These are phyloP conservation scores for Cosmopolites sordidus DNA, from an alignment of 2,888 invertebrate genomes.

Conservation along the genomic window DNA sequence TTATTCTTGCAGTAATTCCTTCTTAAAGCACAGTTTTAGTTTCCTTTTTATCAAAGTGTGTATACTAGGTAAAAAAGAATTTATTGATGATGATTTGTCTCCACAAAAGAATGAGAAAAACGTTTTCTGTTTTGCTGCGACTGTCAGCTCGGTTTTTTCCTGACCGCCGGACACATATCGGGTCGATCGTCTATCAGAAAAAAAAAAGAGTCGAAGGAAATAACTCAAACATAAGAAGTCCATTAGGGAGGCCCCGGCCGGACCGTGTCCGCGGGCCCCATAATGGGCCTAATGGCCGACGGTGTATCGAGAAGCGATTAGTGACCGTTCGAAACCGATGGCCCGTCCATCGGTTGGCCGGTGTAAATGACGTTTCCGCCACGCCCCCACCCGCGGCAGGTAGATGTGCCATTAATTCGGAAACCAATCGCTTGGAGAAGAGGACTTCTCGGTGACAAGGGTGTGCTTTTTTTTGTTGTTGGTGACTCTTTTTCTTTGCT, in stretches of 20 bases:
- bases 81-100: too few relatives aligned
- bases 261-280: constrained; percentile 27
- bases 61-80: too few relatives aligned
- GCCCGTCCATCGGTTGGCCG: constrained; percentile 41
- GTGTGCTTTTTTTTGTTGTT: too few relatives aligned
- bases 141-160: too few relatives aligned
- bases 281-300: constrained; percentile 41
- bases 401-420: constrained; percentile 50
- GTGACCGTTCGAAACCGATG: constrained; percentile 31
- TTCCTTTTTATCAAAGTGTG: too few relatives aligned
- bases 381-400: constrained; percentile 49
- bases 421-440: constrained; percentile 42
- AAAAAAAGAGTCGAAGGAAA: constrained; percentile 9
- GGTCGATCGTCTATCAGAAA: too few relatives aligned
- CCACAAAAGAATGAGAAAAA: too few relatives aligned
- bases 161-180: too few relatives aligned
- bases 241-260: constrained; percentile 19
- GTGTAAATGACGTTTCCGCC: constrained; percentile 49
- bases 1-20: too few relatives aligned
- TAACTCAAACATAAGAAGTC: constrained; percentile 23
- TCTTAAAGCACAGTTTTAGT: too few relatives aligned
- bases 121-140: too few relatives aligned
- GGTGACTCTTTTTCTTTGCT: too few relatives aligned
- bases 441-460: neutral
- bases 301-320: constrained; percentile 47